Percentiles rank a stretch among this genome's conserved stretches.
phyloP scores from a whole-genome alignment of 2,888 invertebrate genomes.

The Anodontia alba region DNA sequence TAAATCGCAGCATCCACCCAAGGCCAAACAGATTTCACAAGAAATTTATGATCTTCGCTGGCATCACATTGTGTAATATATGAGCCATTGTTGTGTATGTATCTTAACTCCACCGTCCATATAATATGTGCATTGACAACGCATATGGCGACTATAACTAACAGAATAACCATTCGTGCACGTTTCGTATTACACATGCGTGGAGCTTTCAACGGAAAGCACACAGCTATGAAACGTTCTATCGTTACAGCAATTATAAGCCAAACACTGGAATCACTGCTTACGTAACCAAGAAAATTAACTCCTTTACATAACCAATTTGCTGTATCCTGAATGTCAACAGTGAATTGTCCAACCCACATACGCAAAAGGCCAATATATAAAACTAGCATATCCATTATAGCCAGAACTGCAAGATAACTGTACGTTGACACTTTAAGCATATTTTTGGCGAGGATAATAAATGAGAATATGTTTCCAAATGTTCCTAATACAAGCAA shows the following conservation, averaged over 20 bases:
- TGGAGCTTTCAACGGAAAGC: slow-evolving; percentile 80
- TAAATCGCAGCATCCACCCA: slow-evolving; percentile 83
- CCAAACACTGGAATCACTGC: slow-evolving; percentile 83
- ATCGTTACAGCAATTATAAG: slow-evolving; percentile 83
- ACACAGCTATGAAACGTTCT: slow-evolving; percentile 83
- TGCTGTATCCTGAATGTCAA: slow-evolving; percentile 73
- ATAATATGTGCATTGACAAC: slow-evolving; percentile 80
- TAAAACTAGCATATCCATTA: slow-evolving; percentile 82
- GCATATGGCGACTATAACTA: slow-evolving; percentile 72
- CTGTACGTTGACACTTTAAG: slow-evolving; percentile 82
- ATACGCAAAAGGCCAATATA: slow-evolving; percentile 82
- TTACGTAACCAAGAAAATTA: slow-evolving; percentile 77
- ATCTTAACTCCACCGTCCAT: slow-evolving; percentile 76
- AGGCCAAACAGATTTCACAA: slow-evolving; percentile 80
- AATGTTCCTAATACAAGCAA: slow-evolving; percentile 82
- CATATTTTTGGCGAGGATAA: slow-evolving; percentile 80
- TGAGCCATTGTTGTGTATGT: slow-evolving; percentile 54
- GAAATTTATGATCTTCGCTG: slow-evolving; percentile 45
- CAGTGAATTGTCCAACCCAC: slow-evolving; percentile 81
- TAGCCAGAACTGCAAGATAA: slow-evolving; percentile 81
- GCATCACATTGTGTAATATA: slow-evolving; percentile 63
- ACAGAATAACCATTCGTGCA: slow-evolving; percentile 67
- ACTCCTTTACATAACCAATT: slow-evolving; percentile 80
- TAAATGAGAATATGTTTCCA: slow-evolving; percentile 83
- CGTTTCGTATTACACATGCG: slow-evolving; percentile 76